phyloP scores from a whole-genome alignment of 1,140 invertebrate genomes.

The Tachypleus tridentatus region DNA sequence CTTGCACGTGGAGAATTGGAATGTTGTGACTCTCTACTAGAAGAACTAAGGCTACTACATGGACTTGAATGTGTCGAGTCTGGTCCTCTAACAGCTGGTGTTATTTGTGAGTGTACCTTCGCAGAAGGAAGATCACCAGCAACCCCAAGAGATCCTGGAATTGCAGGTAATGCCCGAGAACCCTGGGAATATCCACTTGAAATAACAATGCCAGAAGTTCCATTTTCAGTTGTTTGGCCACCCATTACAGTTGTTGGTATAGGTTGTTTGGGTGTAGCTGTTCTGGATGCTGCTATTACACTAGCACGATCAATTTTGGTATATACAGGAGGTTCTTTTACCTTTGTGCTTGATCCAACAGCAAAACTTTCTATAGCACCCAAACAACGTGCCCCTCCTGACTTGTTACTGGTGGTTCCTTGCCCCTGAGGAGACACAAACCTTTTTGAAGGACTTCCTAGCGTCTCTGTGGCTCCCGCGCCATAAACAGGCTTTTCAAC shows the following conservation, averaged over 20 bases:
- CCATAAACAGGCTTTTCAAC: too few species aligned
- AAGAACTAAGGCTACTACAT: conserved; percentile 44
- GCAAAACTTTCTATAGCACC: conserved; percentile 44
- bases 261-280: conserved; percentile 56
- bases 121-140: too few species aligned
- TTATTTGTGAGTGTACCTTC: too few species aligned
- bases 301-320: conserved; percentile 50
- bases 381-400: conserved; percentile 27
- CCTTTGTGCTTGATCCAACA: conserved; percentile 27
- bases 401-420: conserved; percentile 6
- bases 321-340: conserved; percentile 31
- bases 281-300: conserved; percentile 57
- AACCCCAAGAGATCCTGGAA: too few species aligned
- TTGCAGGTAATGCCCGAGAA: too few species aligned
- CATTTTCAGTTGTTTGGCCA: too few species aligned
- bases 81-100: conserved; percentile 2
- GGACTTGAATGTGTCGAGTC: conserved; percentile 40
- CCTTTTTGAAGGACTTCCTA: too few species aligned
- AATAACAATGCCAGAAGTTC: too few species aligned
- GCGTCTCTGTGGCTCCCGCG: too few species aligned
- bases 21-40: conserved; percentile 45
- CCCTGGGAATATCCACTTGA: too few species aligned
- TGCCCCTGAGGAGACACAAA: too few species aligned
- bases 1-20: conserved; percentile 44
- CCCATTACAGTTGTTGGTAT: conserved; percentile 29